Conservation (phyloP, 2,888 invertebrate genomes). For the Arrhopalites spinosus region DNA sequence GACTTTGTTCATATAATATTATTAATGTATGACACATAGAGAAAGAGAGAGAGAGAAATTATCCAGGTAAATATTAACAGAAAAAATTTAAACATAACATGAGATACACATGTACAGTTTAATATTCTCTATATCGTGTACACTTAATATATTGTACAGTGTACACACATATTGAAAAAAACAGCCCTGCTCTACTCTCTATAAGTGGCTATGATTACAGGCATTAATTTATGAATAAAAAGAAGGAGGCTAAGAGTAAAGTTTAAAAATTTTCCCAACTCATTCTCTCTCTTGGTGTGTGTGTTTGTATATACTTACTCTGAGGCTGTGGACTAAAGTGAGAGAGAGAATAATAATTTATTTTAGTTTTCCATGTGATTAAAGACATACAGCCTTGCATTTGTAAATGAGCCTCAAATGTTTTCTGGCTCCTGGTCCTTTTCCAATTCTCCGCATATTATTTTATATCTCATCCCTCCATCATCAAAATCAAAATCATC, state of each 20-base stretch:
- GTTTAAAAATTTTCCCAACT: not conserved
- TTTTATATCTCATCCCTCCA: too few species aligned
- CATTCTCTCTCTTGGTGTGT: not conserved
- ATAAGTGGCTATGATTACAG: constrained; percentile 5
- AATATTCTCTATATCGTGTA: too few species aligned
- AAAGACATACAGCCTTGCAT: constrained; percentile 33
- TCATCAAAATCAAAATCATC: too few species aligned
- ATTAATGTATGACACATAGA: not conserved
- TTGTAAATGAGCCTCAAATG: constrained; percentile 30
- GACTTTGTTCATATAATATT: not conserved
- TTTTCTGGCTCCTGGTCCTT: constrained; percentile 21
- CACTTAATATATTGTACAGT: not conserved
- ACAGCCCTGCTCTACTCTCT: not conserved
- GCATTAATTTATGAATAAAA: constrained; percentile 13
- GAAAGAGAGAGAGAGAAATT: not conserved
- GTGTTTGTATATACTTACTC: not conserved
- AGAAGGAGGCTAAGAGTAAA: not conserved
- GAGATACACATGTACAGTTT: not conserved
- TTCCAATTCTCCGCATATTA: constrained; percentile 1
- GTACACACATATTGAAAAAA: not conserved
- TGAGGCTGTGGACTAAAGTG: not conserved
- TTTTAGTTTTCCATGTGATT: constrained; percentile 37
- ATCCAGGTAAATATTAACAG: not conserved
- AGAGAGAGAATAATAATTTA: constrained; percentile 14
- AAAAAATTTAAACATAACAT: not conserved